Evolutionary conservation across 2,113 vertebrate species (phyloP).

Genomic region (Rana temporaria): DNA sequence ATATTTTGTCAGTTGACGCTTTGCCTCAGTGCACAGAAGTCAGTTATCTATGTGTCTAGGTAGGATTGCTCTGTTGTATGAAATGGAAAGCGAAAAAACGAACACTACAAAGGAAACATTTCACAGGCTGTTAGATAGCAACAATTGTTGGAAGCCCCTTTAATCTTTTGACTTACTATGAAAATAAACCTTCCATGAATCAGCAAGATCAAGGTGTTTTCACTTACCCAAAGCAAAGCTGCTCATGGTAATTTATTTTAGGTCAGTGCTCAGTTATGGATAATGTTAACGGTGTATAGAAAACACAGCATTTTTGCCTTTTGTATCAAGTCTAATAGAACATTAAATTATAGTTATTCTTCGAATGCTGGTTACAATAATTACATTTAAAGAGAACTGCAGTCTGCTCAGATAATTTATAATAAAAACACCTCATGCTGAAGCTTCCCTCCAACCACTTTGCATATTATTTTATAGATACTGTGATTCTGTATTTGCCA

Average conservation of each 20-base stretch:
- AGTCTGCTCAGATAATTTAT: no score
- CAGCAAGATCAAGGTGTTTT: conserved; percentile 21
- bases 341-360: no score
- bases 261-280: neutral
- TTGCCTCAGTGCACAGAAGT: neutral
- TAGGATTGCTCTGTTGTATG: neutral
- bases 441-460: no score
- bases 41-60: neutral
- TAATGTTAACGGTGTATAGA: neutral
- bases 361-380: no score
- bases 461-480: no score
- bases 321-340: no score
- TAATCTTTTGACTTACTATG: conserved; percentile 24
- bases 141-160: conserved; percentile 29
- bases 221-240: conserved; percentile 6
- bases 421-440: no score
- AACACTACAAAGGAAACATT: conserved; percentile 46
- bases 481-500: no score
- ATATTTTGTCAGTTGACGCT: neutral
- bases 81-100: neutral
- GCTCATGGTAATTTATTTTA: neutral
- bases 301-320: neutral
- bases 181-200: conserved; percentile 32
- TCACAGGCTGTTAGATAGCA: conserved; percentile 31
- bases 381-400: no score